Conservation (phyloP, 2,113 vertebrate genomes). For the Ibidorhyncha struthersii region DNA sequence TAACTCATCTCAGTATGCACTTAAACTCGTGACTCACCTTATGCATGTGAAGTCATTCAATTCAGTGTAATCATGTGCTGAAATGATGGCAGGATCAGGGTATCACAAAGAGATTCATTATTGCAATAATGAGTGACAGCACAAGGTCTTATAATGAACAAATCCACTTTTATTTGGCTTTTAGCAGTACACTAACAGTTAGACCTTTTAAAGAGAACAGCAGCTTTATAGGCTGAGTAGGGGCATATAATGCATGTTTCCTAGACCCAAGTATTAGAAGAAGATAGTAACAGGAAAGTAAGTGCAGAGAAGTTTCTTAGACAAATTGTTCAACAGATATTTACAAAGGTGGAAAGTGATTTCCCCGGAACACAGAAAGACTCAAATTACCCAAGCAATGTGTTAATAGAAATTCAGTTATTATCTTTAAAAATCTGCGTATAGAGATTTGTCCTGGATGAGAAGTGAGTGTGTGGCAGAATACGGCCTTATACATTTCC, state of each 20-base stretch:
- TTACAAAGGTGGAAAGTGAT: not conserved
- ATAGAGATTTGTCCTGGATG: not conserved
- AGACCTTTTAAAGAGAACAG: not conserved
- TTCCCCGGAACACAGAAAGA: not conserved
- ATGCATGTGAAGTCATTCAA: constrained; percentile 3
- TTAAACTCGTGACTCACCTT: constrained; percentile 20
- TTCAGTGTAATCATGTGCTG: not conserved
- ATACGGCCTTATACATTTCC: not conserved
- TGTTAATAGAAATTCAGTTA: not conserved
- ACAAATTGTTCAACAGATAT: not conserved
- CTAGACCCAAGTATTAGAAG: not conserved
- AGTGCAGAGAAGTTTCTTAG: not conserved
- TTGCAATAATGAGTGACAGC: not conserved
- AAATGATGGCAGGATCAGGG: not conserved
- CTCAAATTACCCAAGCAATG: not conserved
- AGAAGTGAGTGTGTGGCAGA: not conserved
- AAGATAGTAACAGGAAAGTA: not conserved
- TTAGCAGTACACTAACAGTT: not conserved
- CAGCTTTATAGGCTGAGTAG: not conserved
- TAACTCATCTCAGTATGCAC: constrained; percentile 25
- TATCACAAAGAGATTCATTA: not conserved
- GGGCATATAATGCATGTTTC: not conserved
- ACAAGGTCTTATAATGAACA: not conserved
- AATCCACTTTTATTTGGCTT: not conserved
- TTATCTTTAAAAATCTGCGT: not conserved